phyloP scores from a whole-genome alignment of 2,113 vertebrate species.

The Apodemus sylvaticus region DNA sequence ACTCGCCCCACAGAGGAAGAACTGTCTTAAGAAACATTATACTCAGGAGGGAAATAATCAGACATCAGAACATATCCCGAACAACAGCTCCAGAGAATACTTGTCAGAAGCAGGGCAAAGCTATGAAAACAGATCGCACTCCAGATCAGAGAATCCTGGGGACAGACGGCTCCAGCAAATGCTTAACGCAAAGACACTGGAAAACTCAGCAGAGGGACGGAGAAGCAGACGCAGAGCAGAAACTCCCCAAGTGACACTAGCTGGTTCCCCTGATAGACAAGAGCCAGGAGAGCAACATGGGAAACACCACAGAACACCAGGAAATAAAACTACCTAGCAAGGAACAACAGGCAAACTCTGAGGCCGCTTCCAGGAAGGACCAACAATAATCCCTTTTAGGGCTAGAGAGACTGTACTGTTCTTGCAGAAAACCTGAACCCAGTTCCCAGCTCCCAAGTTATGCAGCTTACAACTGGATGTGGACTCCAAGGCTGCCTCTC shows the following conservation, averaged over 20 bases:
- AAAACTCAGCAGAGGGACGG: rapidly evolving
- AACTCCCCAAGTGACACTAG: rapidly evolving
- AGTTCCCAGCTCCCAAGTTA: not conserved
- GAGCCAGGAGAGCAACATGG: rapidly evolving
- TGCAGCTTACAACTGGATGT: not conserved
- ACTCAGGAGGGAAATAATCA: not conserved
- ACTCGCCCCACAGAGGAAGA: not conserved
- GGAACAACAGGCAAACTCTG: not conserved
- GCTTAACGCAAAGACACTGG: rapidly evolving
- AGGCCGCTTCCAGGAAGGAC: not conserved
- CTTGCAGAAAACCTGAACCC: not conserved
- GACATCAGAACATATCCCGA: not conserved
- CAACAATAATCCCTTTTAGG: not conserved
- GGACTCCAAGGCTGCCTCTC: not conserved
- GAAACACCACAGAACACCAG: rapidly evolving
- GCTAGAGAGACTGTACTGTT: not conserved
- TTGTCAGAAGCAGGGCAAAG: not conserved
- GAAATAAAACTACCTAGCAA: not conserved
- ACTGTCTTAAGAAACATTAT: not conserved
- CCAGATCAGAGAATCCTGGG: no score
- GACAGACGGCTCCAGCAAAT: rapidly evolving
- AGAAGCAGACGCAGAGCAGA: not conserved
- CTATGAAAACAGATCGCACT: rapidly evolving
- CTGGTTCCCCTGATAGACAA: not conserved
- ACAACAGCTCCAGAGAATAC: not conserved